Conservation (phyloP, 2,113 vertebrate genomes). For the Misgurnus mizolepis region DNA sequence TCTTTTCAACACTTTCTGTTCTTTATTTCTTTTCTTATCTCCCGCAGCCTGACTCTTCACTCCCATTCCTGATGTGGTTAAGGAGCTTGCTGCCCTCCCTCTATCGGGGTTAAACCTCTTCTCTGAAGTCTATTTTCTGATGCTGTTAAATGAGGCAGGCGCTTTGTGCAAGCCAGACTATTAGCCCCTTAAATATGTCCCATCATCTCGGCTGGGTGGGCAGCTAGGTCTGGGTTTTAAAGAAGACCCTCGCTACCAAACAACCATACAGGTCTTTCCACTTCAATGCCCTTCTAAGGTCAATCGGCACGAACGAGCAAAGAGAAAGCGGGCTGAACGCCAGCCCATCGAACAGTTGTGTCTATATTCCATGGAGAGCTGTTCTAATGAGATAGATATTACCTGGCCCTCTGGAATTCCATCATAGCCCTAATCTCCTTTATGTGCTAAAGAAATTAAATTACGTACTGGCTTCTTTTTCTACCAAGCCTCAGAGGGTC, state of each 20-base stretch:
- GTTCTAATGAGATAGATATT: constrained; percentile 57
- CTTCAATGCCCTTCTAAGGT: constrained; percentile 36
- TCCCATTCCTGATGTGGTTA: constrained; percentile 46
- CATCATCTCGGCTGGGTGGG: constrained; percentile 31
- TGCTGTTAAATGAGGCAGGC: constrained; percentile 52
- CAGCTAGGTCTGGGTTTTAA: constrained; percentile 34
- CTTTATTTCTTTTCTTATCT: constrained; percentile 32
- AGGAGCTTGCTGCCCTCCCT: constrained; percentile 43
- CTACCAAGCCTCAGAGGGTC: constrained; percentile 27
- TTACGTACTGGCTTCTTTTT: constrained; percentile 41
- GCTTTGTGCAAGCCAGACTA: constrained; percentile 35
- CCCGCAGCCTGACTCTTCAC: constrained; percentile 39
- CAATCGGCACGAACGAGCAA: constrained; percentile 32
- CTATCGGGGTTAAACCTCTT: constrained; percentile 50
- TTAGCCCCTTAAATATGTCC: constrained; percentile 50
- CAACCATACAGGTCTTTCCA: constrained; percentile 20
- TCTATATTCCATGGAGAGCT: constrained; percentile 28
- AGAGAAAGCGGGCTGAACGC: background rate
- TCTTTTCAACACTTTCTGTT: constrained; percentile 21
- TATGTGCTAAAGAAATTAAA: constrained; percentile 54
- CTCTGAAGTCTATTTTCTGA: constrained; percentile 46
- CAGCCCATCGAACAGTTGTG: background rate
- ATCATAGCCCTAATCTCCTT: constrained; percentile 53
- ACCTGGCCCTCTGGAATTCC: constrained; percentile 50
- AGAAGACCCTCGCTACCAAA: constrained; percentile 31